phyloP scores from a whole-genome alignment of 2,113 vertebrate species.

The Archocentrus centrarchus region DNA sequence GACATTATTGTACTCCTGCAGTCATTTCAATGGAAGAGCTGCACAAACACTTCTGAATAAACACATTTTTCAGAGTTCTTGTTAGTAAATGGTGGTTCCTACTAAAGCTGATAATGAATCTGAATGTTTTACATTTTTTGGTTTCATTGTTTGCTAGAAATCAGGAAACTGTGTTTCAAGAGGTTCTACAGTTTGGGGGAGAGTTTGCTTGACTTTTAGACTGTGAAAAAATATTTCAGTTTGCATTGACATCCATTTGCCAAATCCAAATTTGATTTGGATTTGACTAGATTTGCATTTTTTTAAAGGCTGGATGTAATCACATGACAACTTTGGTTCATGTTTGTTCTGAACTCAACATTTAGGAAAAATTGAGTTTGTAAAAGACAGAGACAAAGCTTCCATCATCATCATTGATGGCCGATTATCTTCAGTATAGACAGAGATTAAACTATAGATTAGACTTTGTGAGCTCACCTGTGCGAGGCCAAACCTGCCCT shows the following conservation, averaged over 20 bases:
- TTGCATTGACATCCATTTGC: neutral
- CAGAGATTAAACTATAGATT: neutral
- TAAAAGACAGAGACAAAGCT: neutral
- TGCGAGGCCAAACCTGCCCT: neutral
- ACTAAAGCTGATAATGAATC: neutral
- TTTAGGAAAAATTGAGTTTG: neutral
- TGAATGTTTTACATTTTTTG: neutral
- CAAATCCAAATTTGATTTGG: neutral
- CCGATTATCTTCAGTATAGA: neutral
- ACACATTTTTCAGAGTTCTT: neutral
- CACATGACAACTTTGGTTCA: neutral
- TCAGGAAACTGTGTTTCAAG: neutral
- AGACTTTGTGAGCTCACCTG: neutral
- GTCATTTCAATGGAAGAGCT: neutral
- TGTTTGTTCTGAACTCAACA: neutral
- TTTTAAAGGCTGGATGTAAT: neutral
- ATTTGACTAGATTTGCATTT: neutral
- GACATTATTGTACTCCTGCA: conserved; percentile 4
- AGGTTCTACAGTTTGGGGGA: neutral
- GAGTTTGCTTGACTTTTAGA: neutral
- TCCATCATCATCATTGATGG: neutral
- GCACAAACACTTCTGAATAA: neutral
- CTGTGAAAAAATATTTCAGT: neutral
- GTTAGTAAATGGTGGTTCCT: neutral
- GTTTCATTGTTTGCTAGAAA: neutral